These are phyloP conservation scores for Bombylius discolor DNA, from an alignment of 2,888 invertebrate species.

Conservation along the genomic window DNA sequence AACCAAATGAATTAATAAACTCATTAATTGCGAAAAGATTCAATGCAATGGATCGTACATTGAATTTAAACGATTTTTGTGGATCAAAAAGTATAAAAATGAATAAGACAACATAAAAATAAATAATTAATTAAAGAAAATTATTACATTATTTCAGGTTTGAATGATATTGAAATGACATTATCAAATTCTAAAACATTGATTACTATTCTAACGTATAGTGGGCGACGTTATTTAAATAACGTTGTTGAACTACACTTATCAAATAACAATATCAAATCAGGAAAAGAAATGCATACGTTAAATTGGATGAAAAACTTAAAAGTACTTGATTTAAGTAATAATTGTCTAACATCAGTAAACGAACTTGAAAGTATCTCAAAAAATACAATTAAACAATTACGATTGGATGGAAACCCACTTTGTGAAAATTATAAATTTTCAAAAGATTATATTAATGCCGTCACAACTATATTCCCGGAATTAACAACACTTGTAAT, in stretches of 20 bases:
- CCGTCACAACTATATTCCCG: constrained; percentile 11
- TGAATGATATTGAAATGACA: constrained; percentile 8
- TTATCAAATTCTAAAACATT: constrained; percentile 7
- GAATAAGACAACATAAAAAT: not conserved
- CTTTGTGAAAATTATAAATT: constrained; percentile 9
- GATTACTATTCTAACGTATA: constrained; percentile 3
- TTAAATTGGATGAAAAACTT: constrained; percentile 11
- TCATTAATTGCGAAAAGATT: constrained; percentile 6
- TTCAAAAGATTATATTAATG: constrained; percentile 8
- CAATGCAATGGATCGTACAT: constrained; percentile 9
- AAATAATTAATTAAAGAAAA: not conserved
- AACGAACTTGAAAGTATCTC: constrained; percentile 7
- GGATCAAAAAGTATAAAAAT: constrained; percentile 1
- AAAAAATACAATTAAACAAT: constrained; percentile 7
- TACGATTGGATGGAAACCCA: constrained; percentile 15
- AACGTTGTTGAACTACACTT: constrained; percentile 10
- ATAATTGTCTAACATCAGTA: constrained; percentile 11
- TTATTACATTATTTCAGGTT: not conserved
- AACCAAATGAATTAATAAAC: constrained; percentile 7
- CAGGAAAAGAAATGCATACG: constrained; percentile 9
- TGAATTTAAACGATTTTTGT: constrained; percentile 12
- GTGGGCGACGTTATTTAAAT: constrained; percentile 5
- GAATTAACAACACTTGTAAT: constrained; percentile 10
- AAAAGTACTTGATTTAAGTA: constrained; percentile 11
- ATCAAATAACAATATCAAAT: constrained; percentile 8